Base-by-base conservation (phyloP, 2,113 vertebrate species). In the Anolis carolinensis region DNA sequence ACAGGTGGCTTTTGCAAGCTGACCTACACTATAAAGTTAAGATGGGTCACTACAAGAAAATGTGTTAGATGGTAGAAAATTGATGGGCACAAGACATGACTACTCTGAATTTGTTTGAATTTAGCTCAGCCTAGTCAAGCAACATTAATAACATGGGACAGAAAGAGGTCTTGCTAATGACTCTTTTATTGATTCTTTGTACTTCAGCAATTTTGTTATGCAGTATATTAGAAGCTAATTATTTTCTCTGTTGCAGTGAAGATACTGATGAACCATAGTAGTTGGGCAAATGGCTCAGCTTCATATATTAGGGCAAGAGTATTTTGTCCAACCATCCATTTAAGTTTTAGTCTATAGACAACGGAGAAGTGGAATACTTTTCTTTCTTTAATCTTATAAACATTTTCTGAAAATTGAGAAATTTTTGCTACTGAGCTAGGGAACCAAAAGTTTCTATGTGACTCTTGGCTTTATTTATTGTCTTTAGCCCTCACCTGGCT, bases 191-290 rank as follows among this genome's bases (percentile, higher is more conserved):
- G 91, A 93, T 90, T 14, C 82, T 62, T 89, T 87, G 79, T 89
- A 85, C 82, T 92, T 67, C 55, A 83, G 79, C 86, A 90, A 88
- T 91, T 92, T 86, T 78, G 52, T 72, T 87, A 23, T 59, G 80
- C 67, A 84, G 73, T 82, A 62, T 81, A 62, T 88, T 88, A 89
- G 63, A 82, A 83, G 62, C 34, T 79, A 86, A 90, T 94, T 94
- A 88, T 91, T 90, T 94, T 90, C 70, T 80, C 73, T 88, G 59
- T 88, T 89, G 44, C 48, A 82, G 71, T 92, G 88, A 85, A 48
- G 92, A 90, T 80, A 83, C 30, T 92, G 89, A 90, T 91, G 86
- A 91, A 90, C 90, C 79, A 90, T 9, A 63, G 67, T 50, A 65
- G 6, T 85, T 89, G 90, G 23, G 82, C 77, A 88, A 90, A 68